phyloP scores from a whole-genome alignment of 1,140 invertebrate species.

The Diachasma alloeum region DNA sequence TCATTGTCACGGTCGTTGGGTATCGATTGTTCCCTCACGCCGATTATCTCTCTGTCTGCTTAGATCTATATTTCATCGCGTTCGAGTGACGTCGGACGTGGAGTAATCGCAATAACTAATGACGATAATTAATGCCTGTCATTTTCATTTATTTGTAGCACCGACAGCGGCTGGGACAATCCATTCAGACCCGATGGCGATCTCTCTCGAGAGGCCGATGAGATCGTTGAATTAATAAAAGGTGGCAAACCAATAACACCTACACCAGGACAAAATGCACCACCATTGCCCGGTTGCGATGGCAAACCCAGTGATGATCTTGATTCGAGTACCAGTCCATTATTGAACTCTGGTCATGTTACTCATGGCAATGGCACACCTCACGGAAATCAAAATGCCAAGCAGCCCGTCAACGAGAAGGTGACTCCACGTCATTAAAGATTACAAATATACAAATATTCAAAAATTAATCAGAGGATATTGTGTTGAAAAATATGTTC shows the following conservation, averaged over 20 bases:
- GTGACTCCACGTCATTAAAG: conserved; percentile 40
- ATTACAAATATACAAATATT: neutral
- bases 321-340: conserved; percentile 56
- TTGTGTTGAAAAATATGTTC: neutral
- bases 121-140: conserved; percentile 18
- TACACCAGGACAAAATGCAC: conserved; percentile 66
- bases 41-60: neutral
- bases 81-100: neutral
- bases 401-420: conserved; percentile 60
- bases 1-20: conserved; percentile 14
- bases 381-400: conserved; percentile 43
- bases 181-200: conserved; percentile 96
- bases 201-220: conserved; percentile 92
- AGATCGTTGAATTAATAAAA: conserved; percentile 94
- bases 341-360: conserved; percentile 50
- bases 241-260: conserved; percentile 86
- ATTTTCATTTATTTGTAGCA: conserved; percentile 72
- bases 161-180: conserved; percentile 95
- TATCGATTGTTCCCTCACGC: neutral
- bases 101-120: neutral
- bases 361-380: conserved; percentile 60
- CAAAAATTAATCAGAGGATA: conserved; percentile 2
- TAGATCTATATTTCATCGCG: neutral
- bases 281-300: conserved; percentile 56
- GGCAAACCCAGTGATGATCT: conserved; percentile 40